Base-by-base conservation (phyloP, 2,888 invertebrate genomes). In the Drosophila diplacantha region DNA sequence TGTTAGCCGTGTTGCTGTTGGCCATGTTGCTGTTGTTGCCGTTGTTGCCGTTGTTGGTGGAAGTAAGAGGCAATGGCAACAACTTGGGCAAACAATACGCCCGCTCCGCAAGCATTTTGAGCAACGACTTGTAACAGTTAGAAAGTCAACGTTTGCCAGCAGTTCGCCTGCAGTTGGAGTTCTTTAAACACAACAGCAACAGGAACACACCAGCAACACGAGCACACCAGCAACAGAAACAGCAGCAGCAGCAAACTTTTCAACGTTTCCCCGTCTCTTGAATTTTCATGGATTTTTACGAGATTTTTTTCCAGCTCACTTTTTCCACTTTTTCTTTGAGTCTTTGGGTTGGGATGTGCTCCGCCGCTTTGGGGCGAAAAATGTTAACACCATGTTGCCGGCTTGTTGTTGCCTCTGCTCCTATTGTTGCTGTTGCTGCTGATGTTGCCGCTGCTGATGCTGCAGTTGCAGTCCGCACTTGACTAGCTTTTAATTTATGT, bases 401-500 rank as follows among this genome's bases (percentile, higher is more conserved):
- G 61, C 57, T 46, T 67, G 69, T 46, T 65, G 63, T 26, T 64
- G 68, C 43, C 29, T 44, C 43, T 67, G 57, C 49, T 59, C 55
- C 52, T 47, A 58, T 39, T 61, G 68, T 55, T 73, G 63, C 47
- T 63, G 53, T 29, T 44, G 60, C 20, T 47, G 63, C 20, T 50
- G 61, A 14, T 71, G 62, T n/a, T 63, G 58, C 35, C 39, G 38
- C 37, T 37, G 41, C 24, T 61, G 59, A 47, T 57, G 63, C 37
- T 54, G 73, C 63, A 59, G 74, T 69, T 74, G 78, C 67, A 68
- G 73, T 73, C 77, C 55, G 67, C 84, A 79, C 76, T 83, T 81
- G 80, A 78, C 75, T 79, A 74, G 71, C 62, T 72, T 80, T 81
- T 79, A 81, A 81, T 82, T 81, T 74, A 75, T 82, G 80, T 76